Percentiles rank a stretch among this genome's conserved stretches.
phyloP scores from a whole-genome alignment of 2,888 invertebrate genomes.

The Lochmaea crataegi region DNA sequence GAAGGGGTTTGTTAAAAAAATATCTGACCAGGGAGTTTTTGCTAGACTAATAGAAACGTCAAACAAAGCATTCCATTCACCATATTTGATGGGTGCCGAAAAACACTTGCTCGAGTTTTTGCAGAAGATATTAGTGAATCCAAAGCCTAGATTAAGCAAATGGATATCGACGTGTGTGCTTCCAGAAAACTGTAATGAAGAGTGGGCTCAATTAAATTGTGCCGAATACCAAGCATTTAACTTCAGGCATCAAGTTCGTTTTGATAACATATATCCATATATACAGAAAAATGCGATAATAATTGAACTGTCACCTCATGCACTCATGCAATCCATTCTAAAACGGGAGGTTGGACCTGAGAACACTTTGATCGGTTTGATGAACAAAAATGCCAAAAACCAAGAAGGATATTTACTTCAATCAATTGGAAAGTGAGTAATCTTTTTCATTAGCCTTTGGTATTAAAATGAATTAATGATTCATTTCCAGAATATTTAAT shows the following conservation, averaged over 20 bases:
- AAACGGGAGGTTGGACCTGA: slow-evolving; percentile 75
- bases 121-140: slow-evolving; percentile 72
- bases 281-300: slow-evolving; percentile 82
- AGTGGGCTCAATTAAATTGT: slow-evolving; percentile 72
- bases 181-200: slow-evolving; percentile 72
- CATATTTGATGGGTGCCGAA: slow-evolving; percentile 78
- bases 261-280: slow-evolving; percentile 80
- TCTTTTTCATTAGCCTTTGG: too few relatives aligned
- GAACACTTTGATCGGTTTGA: slow-evolving; percentile 76
- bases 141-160: slow-evolving; percentile 75
- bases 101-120: slow-evolving; percentile 71
- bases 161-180: slow-evolving; percentile 86
- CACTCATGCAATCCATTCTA: slow-evolving; percentile 83
- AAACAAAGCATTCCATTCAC: slow-evolving; percentile 87
- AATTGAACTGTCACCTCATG: slow-evolving; percentile 88
- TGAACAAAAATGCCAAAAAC: slow-evolving; percentile 74
- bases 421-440: slow-evolving; percentile 55
- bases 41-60: slow-evolving; percentile 82
- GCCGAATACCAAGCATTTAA: slow-evolving; percentile 92
- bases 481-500: slow-evolving; percentile 74
- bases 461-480: slow-evolving; percentile 27
- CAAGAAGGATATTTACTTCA: slow-evolving; percentile 64
- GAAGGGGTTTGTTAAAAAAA: slow-evolving; percentile 72
- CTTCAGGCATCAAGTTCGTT: slow-evolving; percentile 74
- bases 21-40: slow-evolving; percentile 77